A percentile compares a stretch with the other conserved stretches of the same genome.
These are phyloP conservation scores for Chaetophractus vellerosus DNA, from an alignment of 2,797 vertebrate species.

Conservation along the genomic window DNA sequence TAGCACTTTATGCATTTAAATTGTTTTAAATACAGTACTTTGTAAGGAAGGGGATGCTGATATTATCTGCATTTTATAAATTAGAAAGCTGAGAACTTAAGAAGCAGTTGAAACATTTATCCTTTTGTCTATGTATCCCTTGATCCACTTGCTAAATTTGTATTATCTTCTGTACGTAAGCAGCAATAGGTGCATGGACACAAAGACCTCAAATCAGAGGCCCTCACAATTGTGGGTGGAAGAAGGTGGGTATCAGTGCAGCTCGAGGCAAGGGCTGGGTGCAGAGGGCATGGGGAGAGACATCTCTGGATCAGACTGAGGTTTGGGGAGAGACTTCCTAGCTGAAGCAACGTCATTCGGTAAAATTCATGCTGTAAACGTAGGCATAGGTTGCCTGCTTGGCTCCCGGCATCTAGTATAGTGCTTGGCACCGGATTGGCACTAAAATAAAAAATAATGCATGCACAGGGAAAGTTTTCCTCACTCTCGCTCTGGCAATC, in stretches of 20 bases:
- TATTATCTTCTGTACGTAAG: neutral
- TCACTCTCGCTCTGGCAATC: neutral
- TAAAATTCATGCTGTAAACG: fast-evolving
- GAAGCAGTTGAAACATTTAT: neutral
- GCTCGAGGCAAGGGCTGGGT: neutral
- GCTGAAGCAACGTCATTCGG: neutral
- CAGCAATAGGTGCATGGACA: neutral
- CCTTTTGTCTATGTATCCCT: neutral
- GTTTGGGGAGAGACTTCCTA: neutral
- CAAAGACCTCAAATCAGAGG: neutral
- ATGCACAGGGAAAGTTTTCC: neutral
- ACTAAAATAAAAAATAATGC: neutral
- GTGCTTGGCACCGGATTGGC: neutral
- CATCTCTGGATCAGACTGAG: neutral
- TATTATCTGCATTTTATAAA: neutral
- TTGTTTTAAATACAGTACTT: neutral
- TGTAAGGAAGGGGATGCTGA: neutral
- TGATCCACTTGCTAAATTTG: neutral
- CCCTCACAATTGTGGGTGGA: neutral
- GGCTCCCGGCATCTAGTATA: neutral
- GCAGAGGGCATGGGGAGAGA: too few relatives aligned
- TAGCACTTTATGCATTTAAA: neutral
- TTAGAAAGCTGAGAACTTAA: neutral
- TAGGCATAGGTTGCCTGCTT: fast-evolving
- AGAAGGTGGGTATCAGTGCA: neutral